Evolutionary conservation across 1,140 invertebrate genomes (phyloP).

Genomic region (Limonius californicus): DNA sequence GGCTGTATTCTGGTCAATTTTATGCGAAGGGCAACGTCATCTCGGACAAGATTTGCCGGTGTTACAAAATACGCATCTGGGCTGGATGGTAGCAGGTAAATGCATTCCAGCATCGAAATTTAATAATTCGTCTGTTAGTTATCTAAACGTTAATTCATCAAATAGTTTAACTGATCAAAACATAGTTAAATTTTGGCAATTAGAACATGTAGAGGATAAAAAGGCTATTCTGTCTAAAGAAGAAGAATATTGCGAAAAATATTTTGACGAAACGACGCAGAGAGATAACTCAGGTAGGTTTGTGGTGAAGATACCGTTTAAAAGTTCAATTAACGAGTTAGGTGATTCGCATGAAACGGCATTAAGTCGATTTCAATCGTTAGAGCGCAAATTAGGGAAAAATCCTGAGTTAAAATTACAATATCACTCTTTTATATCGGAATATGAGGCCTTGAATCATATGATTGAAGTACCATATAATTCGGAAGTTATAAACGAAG

Average conservation of each 20-base stretch:
- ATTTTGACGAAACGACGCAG: neutral
- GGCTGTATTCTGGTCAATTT: conserved; percentile 23
- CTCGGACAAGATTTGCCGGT: neutral
- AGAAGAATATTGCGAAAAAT: no score
- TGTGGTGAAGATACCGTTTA: conserved; percentile 37
- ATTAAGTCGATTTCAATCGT: conserved; percentile 26
- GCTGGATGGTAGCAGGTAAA: neutral
- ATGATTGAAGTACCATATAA: conserved; percentile 34
- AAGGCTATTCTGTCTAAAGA: no score
- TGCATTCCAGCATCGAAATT: no score
- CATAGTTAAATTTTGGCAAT: no score
- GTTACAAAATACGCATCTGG: conserved; percentile 16
- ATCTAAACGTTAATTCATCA: no score
- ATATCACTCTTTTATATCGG: conserved; percentile 40
- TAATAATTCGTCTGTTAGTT: no score
- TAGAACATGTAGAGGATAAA: no score
- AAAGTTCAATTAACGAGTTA: conserved; percentile 17
- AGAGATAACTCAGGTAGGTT: conserved; percentile 23
- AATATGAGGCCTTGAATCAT: conserved; percentile 41
- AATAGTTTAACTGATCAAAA: no score
- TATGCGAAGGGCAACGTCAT: conserved; percentile 23
- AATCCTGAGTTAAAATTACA: conserved; percentile 22
- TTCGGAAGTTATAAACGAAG: neutral
- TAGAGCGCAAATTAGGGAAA: conserved; percentile 29
- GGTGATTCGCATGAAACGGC: conserved; percentile 32